Conservation (phyloP, 2,113 vertebrate species). For the Coptodon rendalli region DNA sequence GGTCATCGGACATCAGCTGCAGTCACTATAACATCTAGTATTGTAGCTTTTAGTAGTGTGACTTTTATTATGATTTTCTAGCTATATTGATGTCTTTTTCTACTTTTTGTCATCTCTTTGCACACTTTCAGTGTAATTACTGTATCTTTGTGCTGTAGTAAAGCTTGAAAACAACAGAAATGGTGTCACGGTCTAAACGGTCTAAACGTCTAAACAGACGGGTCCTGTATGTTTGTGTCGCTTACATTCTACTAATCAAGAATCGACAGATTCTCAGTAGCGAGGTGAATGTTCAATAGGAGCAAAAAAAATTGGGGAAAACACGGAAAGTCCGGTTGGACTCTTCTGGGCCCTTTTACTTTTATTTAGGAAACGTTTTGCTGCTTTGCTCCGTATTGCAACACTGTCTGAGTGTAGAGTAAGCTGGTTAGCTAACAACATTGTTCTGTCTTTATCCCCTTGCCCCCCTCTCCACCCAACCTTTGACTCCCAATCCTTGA, state of each 20-base stretch:
- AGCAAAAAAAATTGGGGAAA: neutral
- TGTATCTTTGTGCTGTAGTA: neutral
- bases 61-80: neutral
- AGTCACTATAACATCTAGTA: neutral
- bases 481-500: constrained; percentile 18
- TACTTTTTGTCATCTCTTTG: neutral
- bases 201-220: no score
- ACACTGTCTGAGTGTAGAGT: constrained; percentile 64
- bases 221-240: neutral
- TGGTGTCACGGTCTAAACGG: neutral
- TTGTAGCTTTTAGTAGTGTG: neutral
- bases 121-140: neutral
- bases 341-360: neutral
- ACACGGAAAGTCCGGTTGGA: neutral
- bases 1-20: neutral
- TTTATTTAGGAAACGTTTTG: neutral
- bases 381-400: constrained; percentile 40
- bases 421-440: constrained; percentile 77
- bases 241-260: constrained; percentile 16
- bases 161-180: neutral
- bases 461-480: constrained; percentile 3
- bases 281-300: constrained; percentile 22
- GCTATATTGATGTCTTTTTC: neutral
- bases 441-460: constrained; percentile 74
- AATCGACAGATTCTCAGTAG: constrained; percentile 1